Percentiles rank a stretch among this genome's conserved stretches.
Conservation (phyloP, 2,888 invertebrate genomes). For the Philhelius pedissequus region DNA sequence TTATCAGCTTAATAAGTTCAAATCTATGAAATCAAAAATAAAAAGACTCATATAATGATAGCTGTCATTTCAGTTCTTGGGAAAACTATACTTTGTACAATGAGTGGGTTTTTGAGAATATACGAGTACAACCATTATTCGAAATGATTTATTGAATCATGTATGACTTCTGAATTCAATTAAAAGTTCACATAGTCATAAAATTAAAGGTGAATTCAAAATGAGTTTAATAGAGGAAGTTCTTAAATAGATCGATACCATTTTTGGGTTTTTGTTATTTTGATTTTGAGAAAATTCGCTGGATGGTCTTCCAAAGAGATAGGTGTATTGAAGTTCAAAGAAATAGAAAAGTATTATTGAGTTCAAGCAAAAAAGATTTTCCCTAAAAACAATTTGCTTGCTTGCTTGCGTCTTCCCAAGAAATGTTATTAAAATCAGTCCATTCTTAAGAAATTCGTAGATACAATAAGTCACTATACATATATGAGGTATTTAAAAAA, state of each 20-base stretch:
- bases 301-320: no score
- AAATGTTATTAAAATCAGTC: no score
- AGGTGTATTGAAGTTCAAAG: no score
- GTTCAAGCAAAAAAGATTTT: no score
- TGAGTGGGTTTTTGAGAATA: neutral
- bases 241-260: neutral
- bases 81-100: neutral
- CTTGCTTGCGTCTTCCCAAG: no score
- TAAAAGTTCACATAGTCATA: neutral
- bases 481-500: no score
- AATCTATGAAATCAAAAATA: neutral
- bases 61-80: conserved; percentile 10
- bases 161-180: neutral
- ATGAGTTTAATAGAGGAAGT: neutral
- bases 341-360: no score
- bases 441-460: no score
- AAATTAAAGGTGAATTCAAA: neutral
- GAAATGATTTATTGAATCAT: conserved; percentile 28
- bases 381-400: no score
- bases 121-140: neutral
- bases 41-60: neutral
- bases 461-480: no score
- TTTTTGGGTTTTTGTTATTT: no score
- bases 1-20: neutral
- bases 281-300: no score